Evolutionary conservation across 64 coral and sea anemone species (phyloP).

Genomic region (Montipora cactus): DNA sequence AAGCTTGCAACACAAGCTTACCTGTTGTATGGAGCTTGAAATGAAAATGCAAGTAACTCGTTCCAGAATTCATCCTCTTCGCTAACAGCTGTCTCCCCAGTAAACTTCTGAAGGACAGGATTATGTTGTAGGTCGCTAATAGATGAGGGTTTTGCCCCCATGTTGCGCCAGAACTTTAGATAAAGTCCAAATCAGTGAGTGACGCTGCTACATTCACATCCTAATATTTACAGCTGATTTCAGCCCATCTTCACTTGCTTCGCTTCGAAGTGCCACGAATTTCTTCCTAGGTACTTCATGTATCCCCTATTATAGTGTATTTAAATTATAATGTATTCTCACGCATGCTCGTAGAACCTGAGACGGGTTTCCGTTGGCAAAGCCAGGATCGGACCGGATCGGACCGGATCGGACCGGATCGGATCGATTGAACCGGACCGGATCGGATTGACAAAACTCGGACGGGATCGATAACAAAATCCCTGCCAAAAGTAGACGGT

Average conservation of each 20-base stretch:
- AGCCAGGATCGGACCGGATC: too few relatives aligned
- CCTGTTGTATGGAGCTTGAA: slow-evolving; percentile 89
- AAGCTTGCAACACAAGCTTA: background rate
- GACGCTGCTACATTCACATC: too few relatives aligned
- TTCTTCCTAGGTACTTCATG: slow-evolving; percentile 4
- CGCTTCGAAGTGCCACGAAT: slow-evolving; percentile 72
- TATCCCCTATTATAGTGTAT: too few relatives aligned
- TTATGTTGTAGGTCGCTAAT: slow-evolving; percentile 97
- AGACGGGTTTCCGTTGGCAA: too few relatives aligned
- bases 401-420: too few relatives aligned
- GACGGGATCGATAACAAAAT: too few relatives aligned
- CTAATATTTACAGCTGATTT: background rate
- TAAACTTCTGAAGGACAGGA: slow-evolving; percentile 86
- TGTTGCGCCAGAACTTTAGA: slow-evolving; percentile 19
- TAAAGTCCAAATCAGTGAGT: background rate
- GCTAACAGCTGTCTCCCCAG: slow-evolving; percentile 74
- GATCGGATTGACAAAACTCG: too few relatives aligned
- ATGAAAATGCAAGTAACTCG: slow-evolving; percentile 89
- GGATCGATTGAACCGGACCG: too few relatives aligned
- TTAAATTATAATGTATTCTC: too few relatives aligned
- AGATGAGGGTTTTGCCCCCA: slow-evolving; percentile 99
- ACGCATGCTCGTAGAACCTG: too few relatives aligned
- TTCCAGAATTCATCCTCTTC: slow-evolving; percentile 92
- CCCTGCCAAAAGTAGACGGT: too few relatives aligned
- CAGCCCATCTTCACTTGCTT: background rate